Conservation (phyloP, 1,140 invertebrate genomes). For the Drosophila pachea region DNA sequence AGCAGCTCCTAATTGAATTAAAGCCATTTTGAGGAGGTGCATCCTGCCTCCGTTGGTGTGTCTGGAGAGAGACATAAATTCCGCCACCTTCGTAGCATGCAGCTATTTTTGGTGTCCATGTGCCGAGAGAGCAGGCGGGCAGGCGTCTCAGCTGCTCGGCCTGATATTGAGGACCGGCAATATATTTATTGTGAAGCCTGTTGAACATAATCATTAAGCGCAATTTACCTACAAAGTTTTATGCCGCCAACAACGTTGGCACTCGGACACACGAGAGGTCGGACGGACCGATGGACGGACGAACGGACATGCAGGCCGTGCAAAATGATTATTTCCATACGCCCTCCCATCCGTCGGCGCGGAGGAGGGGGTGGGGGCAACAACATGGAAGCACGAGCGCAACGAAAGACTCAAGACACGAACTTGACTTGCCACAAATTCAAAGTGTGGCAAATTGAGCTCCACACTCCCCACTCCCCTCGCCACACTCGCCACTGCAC, state of each 20-base stretch:
- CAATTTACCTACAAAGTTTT: conserved; percentile 76
- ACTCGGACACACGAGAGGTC: no score
- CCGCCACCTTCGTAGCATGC: conserved; percentile 50
- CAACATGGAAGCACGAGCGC: conserved; percentile 69
- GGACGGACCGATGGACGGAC: neutral
- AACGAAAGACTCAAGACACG: conserved; percentile 74
- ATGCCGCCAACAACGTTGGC: conserved; percentile 56
- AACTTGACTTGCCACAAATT: conserved; percentile 74
- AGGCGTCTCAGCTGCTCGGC: neutral
- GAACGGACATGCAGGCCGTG: conserved; percentile 25
- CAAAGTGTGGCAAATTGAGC: conserved; percentile 72
- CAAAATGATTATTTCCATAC: conserved; percentile 76
- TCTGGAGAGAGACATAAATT: conserved; percentile 53
- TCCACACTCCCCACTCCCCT: conserved; percentile 2
- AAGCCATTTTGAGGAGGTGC: conserved; percentile 50
- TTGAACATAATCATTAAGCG: conserved; percentile 77
- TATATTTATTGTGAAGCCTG: conserved; percentile 65
- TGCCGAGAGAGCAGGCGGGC: conserved; percentile 9
- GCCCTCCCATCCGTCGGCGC: conserved; percentile 28
- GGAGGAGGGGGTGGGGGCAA: conserved; percentile 33
- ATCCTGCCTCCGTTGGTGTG: conserved; percentile 46
- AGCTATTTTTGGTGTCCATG: conserved; percentile 50
- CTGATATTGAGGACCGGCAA: conserved; percentile 16
- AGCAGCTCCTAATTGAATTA: conserved; percentile 72
- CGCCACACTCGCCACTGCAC: no score